phyloP scores from a whole-genome alignment of 2,797 vertebrate genomes.

The Perodicticus potto region DNA sequence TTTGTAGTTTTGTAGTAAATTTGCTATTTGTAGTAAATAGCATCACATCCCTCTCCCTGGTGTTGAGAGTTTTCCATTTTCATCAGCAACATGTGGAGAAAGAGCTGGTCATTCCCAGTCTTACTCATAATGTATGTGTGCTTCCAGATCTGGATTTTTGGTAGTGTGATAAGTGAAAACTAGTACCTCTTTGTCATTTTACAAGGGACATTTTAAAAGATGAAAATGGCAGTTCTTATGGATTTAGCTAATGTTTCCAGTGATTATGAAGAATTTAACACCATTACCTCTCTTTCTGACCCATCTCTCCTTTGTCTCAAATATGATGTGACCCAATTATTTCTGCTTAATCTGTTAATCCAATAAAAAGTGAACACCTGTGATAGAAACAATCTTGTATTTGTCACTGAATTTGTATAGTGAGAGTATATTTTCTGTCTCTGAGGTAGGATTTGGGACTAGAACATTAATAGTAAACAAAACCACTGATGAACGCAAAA shows the following conservation, averaged over 20 bases:
- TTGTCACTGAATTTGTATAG: background rate
- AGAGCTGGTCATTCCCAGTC: background rate
- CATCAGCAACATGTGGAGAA: background rate
- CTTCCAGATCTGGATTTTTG: constrained; percentile 24
- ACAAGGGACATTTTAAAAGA: background rate
- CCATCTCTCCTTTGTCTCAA: background rate
- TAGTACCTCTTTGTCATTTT: constrained; percentile 39
- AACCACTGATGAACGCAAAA: background rate
- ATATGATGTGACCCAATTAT: background rate
- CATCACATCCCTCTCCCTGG: background rate
- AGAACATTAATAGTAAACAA: constrained; percentile 10
- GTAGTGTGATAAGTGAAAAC: background rate
- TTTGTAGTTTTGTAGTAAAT: background rate
- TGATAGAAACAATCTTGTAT: background rate
- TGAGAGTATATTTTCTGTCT: background rate
- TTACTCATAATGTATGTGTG: background rate
- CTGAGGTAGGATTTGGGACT: background rate
- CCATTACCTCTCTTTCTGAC: background rate
- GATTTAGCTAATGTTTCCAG: constrained; percentile 11
- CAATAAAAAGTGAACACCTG: background rate
- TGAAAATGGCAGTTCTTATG: background rate
- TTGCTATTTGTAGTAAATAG: background rate
- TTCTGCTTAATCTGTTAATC: background rate
- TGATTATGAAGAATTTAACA: background rate
- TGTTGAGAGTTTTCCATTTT: background rate